Percentiles rank a stretch among this genome's conserved stretches.
These are phyloP conservation scores for Heliconius eleuchia DNA, from an alignment of 1,140 invertebrate species.

Conservation along the genomic window DNA sequence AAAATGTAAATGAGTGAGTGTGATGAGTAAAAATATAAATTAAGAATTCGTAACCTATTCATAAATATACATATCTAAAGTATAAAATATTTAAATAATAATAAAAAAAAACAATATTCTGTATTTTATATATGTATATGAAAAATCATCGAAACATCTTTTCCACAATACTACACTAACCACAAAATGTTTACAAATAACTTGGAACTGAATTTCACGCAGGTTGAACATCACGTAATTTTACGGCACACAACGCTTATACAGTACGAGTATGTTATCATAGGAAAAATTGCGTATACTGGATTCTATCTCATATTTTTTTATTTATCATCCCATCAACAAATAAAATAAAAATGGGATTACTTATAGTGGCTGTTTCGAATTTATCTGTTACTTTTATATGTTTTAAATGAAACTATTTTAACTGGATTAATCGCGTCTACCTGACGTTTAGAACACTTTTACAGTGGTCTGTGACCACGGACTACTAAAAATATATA, in stretches of 20 bases:
- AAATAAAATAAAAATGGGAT: neutral
- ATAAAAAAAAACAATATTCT: neutral
- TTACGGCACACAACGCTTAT: neutral
- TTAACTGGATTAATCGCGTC: no score
- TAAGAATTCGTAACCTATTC: no score
- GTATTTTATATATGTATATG: neutral
- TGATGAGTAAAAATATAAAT: no score
- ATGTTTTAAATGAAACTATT: no score
- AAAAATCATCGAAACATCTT: neutral
- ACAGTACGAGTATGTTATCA: neutral
- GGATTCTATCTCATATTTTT: neutral
- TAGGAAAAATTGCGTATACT: slow-evolving; percentile 4
- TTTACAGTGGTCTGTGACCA: no score
- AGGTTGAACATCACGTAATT: slow-evolving; percentile 3
- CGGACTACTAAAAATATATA: no score
- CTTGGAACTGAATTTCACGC: slow-evolving; percentile 1
- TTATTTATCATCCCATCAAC: neutral
- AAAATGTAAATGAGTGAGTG: no score
- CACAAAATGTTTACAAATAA: neutral
- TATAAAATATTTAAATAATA: no score
- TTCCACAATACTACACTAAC: neutral
- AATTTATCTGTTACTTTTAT: no score
- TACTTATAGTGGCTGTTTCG: no score
- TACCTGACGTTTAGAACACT: no score
- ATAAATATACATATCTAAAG: no score